phyloP scores from a whole-genome alignment of 2,113 vertebrate species.

The Hydrolagus affinis region DNA sequence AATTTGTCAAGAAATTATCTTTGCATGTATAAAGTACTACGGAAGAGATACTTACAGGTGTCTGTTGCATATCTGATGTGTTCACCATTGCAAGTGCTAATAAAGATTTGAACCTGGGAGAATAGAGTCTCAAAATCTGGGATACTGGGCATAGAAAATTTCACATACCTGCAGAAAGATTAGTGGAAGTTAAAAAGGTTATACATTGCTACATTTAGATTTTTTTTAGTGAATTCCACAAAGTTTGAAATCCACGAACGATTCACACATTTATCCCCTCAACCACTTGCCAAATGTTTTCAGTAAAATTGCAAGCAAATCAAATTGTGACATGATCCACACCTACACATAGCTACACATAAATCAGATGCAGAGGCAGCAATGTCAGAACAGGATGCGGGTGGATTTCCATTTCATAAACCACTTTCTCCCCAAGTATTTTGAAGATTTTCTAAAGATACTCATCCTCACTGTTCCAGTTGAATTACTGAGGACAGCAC shows the following conservation, averaged over 20 bases:
- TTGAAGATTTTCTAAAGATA: too few relatives aligned
- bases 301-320: too few relatives aligned
- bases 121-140: constrained; percentile 97
- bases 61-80: constrained; percentile 98
- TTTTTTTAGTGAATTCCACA: not conserved
- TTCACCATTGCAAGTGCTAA: constrained; percentile 96
- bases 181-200: not conserved
- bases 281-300: not conserved
- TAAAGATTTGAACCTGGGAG: constrained; percentile 98
- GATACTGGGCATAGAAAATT: constrained; percentile 99
- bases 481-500: too few relatives aligned
- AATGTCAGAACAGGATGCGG: too few relatives aligned
- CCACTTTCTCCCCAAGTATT: too few relatives aligned
- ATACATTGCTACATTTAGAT: not conserved
- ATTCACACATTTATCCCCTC: not conserved
- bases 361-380: too few relatives aligned
- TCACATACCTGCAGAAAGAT: constrained; percentile 79
- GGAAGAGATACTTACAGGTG: constrained; percentile 75
- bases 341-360: too few relatives aligned
- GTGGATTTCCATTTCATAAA: too few relatives aligned
- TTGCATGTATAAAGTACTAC: not conserved
- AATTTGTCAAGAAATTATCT: constrained; percentile 26
- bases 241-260: not conserved
- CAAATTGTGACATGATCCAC: too few relatives aligned
- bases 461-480: too few relatives aligned